Percentiles rank a stretch among this genome's conserved stretches.
These are phyloP conservation scores for Hymenopus coronatus DNA, from an alignment of 2,888 invertebrate genomes.

Conservation along the genomic window DNA sequence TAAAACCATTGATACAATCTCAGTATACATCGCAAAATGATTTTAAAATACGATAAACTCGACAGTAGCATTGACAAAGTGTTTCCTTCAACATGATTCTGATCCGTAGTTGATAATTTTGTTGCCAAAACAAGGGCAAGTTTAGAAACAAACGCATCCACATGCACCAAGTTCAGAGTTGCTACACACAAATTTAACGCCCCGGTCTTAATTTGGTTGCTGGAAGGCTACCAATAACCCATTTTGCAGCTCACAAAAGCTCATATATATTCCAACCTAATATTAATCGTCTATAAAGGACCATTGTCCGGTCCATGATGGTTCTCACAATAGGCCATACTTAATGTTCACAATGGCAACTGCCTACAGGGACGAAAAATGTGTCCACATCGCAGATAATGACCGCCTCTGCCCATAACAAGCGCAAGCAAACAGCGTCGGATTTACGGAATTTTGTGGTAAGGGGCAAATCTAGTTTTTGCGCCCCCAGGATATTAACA, in stretches of 20 bases:
- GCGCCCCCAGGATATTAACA: no score
- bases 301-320: background rate
- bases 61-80: background rate
- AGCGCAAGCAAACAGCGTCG: no score
- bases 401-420: no score
- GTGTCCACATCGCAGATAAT: no score
- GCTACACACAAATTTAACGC: background rate
- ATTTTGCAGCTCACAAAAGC: background rate
- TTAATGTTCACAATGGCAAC: background rate
- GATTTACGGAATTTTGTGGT: no score
- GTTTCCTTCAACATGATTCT: background rate
- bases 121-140: background rate
- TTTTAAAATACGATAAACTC: background rate
- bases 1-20: background rate
- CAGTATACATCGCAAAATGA: background rate
- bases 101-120: background rate
- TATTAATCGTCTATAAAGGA: background rate
- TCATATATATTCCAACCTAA: background rate
- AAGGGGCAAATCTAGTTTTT: no score
- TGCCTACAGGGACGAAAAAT: background rate
- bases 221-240: background rate
- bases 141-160: background rate
- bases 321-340: background rate
- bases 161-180: background rate
- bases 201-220: background rate